A percentile compares a stretch with the other conserved stretches of the same genome.
Evolutionary conservation across 1,140 invertebrate species (phyloP).

Genomic region (Caenorhabditis elegans): DNA sequence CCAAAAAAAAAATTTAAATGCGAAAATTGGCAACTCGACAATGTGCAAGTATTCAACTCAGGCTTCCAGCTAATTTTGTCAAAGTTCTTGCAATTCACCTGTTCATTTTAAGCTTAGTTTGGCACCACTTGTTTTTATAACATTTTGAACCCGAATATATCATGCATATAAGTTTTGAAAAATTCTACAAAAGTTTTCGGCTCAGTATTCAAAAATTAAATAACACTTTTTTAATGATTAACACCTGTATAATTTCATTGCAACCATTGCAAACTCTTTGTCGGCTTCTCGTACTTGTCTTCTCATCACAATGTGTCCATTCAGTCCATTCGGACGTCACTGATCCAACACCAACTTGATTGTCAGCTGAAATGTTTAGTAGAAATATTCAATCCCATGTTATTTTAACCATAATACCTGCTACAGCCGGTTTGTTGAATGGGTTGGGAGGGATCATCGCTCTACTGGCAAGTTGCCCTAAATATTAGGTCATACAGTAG

Average conservation of each 20-base stretch:
- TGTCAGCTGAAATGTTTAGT: neutral
- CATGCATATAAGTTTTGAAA: too few relatives aligned
- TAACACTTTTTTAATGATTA: neutral
- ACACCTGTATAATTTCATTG: slow-evolving; percentile 39
- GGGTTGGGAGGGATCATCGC: neutral
- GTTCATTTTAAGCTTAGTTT: too few relatives aligned
- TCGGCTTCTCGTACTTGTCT: neutral
- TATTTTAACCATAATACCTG: neutral
- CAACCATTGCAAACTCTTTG: slow-evolving; percentile 30
- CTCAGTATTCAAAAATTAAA: too few relatives aligned
- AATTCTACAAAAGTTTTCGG: too few relatives aligned
- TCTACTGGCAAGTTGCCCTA: neutral
- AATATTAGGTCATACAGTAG: too few relatives aligned
- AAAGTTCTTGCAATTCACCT: neutral
- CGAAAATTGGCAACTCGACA: too few relatives aligned
- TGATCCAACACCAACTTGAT: neutral
- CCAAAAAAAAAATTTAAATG: too few relatives aligned
- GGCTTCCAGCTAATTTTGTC: neutral
- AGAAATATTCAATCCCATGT: neutral
- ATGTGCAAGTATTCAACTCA: too few relatives aligned
- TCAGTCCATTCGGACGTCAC: slow-evolving; percentile 37
- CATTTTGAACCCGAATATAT: too few relatives aligned
- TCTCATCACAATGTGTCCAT: slow-evolving; percentile 28
- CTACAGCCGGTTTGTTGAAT: neutral
- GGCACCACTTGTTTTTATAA: too few relatives aligned